Base-by-base conservation (phyloP, 1,140 invertebrate genomes). In the Diuraphis noxia region DNA sequence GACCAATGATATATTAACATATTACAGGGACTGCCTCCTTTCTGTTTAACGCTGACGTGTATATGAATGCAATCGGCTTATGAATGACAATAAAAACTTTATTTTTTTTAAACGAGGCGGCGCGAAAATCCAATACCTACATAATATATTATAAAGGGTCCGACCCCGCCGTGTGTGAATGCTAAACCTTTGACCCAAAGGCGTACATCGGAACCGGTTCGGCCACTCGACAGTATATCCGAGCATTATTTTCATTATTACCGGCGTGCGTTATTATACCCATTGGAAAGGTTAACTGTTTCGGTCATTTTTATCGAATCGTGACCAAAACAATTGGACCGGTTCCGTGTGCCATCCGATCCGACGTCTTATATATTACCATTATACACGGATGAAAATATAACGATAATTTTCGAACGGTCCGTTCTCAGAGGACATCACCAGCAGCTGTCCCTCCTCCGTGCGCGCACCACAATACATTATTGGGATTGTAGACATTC, bases 241-340 rank as follows among this genome's bases (percentile, higher is more conserved):
- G 77, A 82, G 89, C 34, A 52, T 91, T 91, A 82, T 90, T 90
- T 89, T 89, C 36, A 86, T 86, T 88, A 63, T 40, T n/a, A n/a
- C 13, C 17, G 30, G n/a, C 49, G 49, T 89, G 56, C 41, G 25
- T 91, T 91, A 40, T 91, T 91, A 40, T 82, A 36, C 43, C 34
- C 34, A 23, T n/a, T 17, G n/a, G 10, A 91, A 52, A 91, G 89
- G 89, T 91, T 91, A 91, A 91, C 89, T 91, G 89, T 81, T 91
- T 90, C 23, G 89, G 89, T 82, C 89, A 91, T 91, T 91, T 91
- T 91, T 91, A 91, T 91, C 72, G 89, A 91, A 91, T 90, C 89
- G 77, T 82, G 89, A 91, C 89, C 89, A 91, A 91, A 91, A 91
- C 89, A 91, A 91, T 91, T 81, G 89, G 89, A 91, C 89, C 89